Evolutionary conservation across 2,797 vertebrate species (phyloP), one percentile per base, ranked within the genome.

Genomic region (Pampus argenteus): DNA sequence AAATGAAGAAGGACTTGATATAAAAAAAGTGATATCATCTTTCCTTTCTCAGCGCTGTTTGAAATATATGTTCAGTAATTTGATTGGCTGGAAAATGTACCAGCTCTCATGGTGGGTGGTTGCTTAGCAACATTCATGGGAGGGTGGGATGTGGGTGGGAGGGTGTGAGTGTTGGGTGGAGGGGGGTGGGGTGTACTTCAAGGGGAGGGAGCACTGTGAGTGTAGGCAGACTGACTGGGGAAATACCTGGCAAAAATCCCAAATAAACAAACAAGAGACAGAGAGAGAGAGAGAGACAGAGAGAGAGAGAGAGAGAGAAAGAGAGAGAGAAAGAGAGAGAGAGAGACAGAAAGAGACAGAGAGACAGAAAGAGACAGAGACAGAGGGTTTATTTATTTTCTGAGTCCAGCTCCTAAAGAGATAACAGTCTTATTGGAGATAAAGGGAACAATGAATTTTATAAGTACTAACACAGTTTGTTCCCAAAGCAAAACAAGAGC

Each of bases 241-340:
- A 94, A 95, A 92, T 92, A 93, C 90, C 91, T 94, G 94, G 93
- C 91, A 88, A 78, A 52, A 67, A 56, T 87, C 90, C 94, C 91
- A 92, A 91, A 86, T 86, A 93, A 93, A 95, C 91, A 92, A 90
- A 90, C 81, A 64, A 58, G 54, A 71, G 60, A 60, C 57, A 62
- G 66, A n/a, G 67, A 69, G 36, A 60, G 72, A 70, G 68, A 14
- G 28, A 2, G 69, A 65, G 69, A 72, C 22, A 56, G 29, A 66
- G 67, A 62, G 66, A n/a, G 67, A 69, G 36, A 60, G 72, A 70
- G 68, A 14, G 28, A 2, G 69, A 65, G 69, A 72, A n/a, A 56
- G 29, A 66, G 67, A 58, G 54, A 71, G 60, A 60, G 59, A 62
- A 64, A n/a, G 67, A 69, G 36, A 60, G 72, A 70, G 68, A 14